These are phyloP conservation scores for Drosophila micromelanica DNA, from an alignment of 1,140 invertebrate species.

Conservation along the genomic window DNA sequence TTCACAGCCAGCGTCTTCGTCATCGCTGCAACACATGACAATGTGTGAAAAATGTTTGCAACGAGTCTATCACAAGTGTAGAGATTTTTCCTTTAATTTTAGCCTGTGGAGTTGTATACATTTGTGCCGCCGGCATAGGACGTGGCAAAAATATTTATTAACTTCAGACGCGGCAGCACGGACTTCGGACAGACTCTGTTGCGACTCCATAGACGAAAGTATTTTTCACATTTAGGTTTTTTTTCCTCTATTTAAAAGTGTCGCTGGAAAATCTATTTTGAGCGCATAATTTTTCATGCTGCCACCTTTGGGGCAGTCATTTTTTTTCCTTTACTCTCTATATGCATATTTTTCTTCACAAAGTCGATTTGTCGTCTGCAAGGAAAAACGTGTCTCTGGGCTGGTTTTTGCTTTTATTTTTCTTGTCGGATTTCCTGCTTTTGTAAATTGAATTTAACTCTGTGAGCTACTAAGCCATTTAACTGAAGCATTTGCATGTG, in stretches of 20 bases:
- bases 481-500: constrained; percentile 19
- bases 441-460: constrained; percentile 47
- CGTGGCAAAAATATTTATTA: constrained; percentile 69
- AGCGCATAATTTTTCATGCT: constrained; percentile 76
- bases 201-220: constrained; percentile 1
- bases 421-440: constrained; percentile 52
- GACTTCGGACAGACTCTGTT: constrained; percentile 22
- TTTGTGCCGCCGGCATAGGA: constrained; percentile 57
- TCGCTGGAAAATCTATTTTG: constrained; percentile 77
- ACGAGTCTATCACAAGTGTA: constrained; percentile 55
- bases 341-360: constrained; percentile 56
- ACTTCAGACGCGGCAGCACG: constrained; percentile 62
- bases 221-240: constrained; percentile 12
- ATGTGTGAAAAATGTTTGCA: constrained; percentile 75
- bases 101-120: constrained; percentile 50
- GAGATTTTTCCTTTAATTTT: constrained; percentile 51
- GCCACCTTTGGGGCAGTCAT: constrained; percentile 63
- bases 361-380: constrained; percentile 70
- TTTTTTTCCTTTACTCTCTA: constrained; percentile 10
- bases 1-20: not conserved
- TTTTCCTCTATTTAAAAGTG: constrained; percentile 28
- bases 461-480: constrained; percentile 14
- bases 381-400: constrained; percentile 35
- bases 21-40: constrained; percentile 53
- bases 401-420: constrained; percentile 15